Conservation (phyloP, 1,140 invertebrate species). For the Tetragonula clypearis region DNA sequence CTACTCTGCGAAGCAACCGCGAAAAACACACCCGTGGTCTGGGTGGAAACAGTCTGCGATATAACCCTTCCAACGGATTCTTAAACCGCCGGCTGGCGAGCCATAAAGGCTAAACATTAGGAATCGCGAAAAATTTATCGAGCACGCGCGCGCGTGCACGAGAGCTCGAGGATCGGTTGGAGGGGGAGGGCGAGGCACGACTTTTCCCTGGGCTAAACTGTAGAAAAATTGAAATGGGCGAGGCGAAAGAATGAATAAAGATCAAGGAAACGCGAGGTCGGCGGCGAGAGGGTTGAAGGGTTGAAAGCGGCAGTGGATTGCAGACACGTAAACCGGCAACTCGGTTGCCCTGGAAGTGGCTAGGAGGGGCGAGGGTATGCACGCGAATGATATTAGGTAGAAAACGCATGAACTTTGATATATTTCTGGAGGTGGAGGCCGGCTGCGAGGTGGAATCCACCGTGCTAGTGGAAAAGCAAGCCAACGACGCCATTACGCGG, state of each 20-base stretch:
- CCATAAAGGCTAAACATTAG: slow-evolving; percentile 50
- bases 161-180: slow-evolving; percentile 5
- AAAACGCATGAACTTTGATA: slow-evolving; percentile 82
- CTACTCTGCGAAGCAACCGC: background rate
- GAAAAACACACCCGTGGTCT: background rate
- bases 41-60: background rate
- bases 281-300: background rate
- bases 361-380: slow-evolving; percentile 64
- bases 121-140: slow-evolving; percentile 56
- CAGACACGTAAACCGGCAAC: slow-evolving; percentile 66
- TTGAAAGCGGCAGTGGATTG: slow-evolving; percentile 36
- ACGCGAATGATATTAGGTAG: slow-evolving; percentile 80
- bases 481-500: slow-evolving; percentile 78
- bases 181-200: slow-evolving; percentile 41
- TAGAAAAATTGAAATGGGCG: slow-evolving; percentile 81
- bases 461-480: slow-evolving; percentile 37
- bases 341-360: slow-evolving; percentile 49
- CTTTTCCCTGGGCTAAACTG: slow-evolving; percentile 76
- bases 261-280: slow-evolving; percentile 65
- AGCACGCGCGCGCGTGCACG: slow-evolving; percentile 41
- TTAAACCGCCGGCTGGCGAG: slow-evolving; percentile 22
- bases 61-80: slow-evolving; percentile 23
- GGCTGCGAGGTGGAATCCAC: slow-evolving; percentile 28
- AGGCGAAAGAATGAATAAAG: slow-evolving; percentile 81
- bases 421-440: slow-evolving; percentile 70